Evolutionary conservation across 2,113 vertebrate species (phyloP), one percentile per base, ranked within the genome.

Genomic region (Syngnathus typhle): DNA sequence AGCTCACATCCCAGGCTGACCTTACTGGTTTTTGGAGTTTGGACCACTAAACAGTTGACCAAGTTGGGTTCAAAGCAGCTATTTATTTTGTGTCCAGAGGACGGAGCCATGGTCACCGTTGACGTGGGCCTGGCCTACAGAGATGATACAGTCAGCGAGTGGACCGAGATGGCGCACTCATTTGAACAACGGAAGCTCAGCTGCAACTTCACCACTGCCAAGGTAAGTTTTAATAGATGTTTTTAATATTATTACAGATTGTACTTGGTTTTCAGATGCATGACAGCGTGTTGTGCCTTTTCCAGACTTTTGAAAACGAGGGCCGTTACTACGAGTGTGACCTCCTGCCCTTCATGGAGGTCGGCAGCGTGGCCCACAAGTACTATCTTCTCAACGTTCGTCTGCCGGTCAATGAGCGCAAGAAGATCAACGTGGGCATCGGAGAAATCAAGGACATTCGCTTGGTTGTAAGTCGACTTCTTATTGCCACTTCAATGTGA

Each of bases 371-470:
- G 71, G 90, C 93, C 21, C 97, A 99, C 79, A 99, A 98, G 65
- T 98, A 93, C 84, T 99, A 99, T 73, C 95, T 99, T 41, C 88
- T 99, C 72, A 99, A 99, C 87, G 94, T 99, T 78, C 93, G 95
- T 1, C 91, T 99, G 38, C 97, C 96, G 0, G 94, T 98, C 43
- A 95, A 92, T 1, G 95, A 96, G 65, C 92, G 89, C 69, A 95
- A 94, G 83, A 94, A 93, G 71, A 79, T 97, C 60, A 99, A 99
- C 1, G 89, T 98, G 64, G 94, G 94, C 47, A 98, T 99, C 0
- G 97, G 97, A 1, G 95, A 98, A 75, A 95, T 99, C 80, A 95
- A 91, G 78, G 96, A 99, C 75, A 93, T 99, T 73, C 91, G 85
- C n/a, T 84, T 99, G 0, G 94, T 98, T 91, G 97, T 98, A 69